Evolutionary conservation across 30 jellyfish, hydroid and myxozoan genomes (phyloP).

Genomic region (Phacellophora camtschatica): DNA sequence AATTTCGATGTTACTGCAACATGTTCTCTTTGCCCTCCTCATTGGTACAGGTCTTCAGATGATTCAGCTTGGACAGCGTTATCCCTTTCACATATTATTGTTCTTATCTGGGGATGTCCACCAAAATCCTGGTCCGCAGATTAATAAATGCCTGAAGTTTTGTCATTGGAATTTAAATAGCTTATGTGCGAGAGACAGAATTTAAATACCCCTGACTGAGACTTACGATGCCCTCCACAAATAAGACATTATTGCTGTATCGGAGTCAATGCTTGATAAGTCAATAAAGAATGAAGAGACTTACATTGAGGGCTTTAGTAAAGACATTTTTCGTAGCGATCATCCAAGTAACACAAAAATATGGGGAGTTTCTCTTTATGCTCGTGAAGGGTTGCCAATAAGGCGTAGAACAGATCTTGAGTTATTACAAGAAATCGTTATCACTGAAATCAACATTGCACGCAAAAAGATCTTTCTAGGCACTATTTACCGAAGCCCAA

Average conservation of each 20-base stretch:
- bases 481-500: no score
- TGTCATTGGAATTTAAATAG: conserved; percentile 56
- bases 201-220: conserved; percentile 24
- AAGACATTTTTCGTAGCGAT: no score
- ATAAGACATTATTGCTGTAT: neutral
- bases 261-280: neutral
- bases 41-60: neutral
- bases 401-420: no score
- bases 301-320: neutral
- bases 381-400: no score
- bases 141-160: conserved; percentile 11
- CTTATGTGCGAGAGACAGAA: conserved; percentile 46
- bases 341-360: no score
- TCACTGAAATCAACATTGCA: no score
- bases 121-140: conserved; percentile 25
- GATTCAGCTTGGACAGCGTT: neutral
- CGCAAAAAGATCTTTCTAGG: no score
- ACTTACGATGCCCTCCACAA: conserved; percentile 20
- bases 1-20: neutral
- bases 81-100: neutral
- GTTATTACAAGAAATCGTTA: no score
- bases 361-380: no score
- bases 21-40: neutral
- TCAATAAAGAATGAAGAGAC: neutral
- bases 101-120: conserved; percentile 9